A percentile compares a stretch with the other conserved stretches of the same genome.
These are phyloP conservation scores for Drosophila vallismaia DNA, from an alignment of 2,888 invertebrate genomes.

Conservation along the genomic window DNA sequence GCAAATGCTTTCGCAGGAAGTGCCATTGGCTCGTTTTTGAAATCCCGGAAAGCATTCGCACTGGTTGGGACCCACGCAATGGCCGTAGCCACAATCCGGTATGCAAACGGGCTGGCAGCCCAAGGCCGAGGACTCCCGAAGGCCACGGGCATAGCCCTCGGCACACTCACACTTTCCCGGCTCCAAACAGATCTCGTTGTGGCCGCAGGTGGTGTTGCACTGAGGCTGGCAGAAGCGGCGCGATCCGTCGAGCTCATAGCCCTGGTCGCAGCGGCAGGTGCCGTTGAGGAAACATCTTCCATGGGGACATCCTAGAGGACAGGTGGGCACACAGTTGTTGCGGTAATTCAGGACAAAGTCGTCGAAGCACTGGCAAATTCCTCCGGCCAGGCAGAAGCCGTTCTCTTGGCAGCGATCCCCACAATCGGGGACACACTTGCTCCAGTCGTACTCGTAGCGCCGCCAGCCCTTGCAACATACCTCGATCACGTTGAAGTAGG, in stretches of 20 bases:
- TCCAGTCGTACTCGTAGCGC: constrained; percentile 87
- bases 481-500: constrained; percentile 86
- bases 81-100: constrained; percentile 83
- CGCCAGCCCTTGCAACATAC: constrained; percentile 90
- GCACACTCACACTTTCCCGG: constrained; percentile 85
- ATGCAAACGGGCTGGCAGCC: constrained; percentile 81
- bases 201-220: constrained; percentile 87
- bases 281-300: constrained; percentile 83
- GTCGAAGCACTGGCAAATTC: constrained; percentile 81
- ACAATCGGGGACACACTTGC: constrained; percentile 84
- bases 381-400: constrained; percentile 84
- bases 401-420: constrained; percentile 81
- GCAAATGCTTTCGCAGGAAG: constrained; percentile 76
- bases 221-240: constrained; percentile 84
- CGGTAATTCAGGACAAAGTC: constrained; percentile 81
- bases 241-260: constrained; percentile 82
- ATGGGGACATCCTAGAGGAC: constrained; percentile 80
- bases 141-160: constrained; percentile 71
- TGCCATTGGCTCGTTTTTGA: constrained; percentile 69
- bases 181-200: constrained; percentile 86
- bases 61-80: constrained; percentile 84
- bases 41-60: constrained; percentile 85
- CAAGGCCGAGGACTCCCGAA: constrained; percentile 51
- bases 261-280: constrained; percentile 78
- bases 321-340: constrained; percentile 76